Evolutionary conservation across 2,888 invertebrate species (phyloP), one percentile per base, ranked within the genome.

Genomic region (Dicycla oo): DNA sequence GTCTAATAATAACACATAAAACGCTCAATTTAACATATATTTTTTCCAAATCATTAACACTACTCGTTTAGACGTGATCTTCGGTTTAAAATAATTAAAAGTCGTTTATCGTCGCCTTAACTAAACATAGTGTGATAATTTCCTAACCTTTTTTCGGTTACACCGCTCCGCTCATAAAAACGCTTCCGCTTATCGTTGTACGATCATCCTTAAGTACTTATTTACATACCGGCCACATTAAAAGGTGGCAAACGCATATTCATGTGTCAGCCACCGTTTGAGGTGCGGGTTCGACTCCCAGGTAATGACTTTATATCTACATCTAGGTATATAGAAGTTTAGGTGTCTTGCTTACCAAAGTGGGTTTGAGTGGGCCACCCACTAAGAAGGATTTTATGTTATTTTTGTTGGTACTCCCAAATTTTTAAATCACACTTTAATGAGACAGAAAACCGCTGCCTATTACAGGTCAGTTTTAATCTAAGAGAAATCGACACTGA

Each of bases 171-270:
- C 66, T 63, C 0, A 45, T 47, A 47, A 77, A 81, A 74, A 62
- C 87, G 86, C 88, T 84, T n/a, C n/a, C 80, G 61, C 84, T 43
- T 18, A 66, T 83, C 26, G 65, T 43, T 34, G 2, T 68, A 43
- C 0, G 10, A 56, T 0, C 69, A 67, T 5, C 72, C 73, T 75
- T 65, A 81, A 73, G 30, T 45, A 63, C 80, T 83, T 82, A 88
- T 90, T 90, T 86, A 73, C 90, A 91, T 90, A 88, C 87, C 62
- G 72, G 88, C 61, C 73, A 78, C 86, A 88, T 90, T 88, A 89
- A 81, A 82, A 84, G 71, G 78, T 83, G 84, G 80, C 84, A 81
- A 81, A 86, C 81, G 86, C 83, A 89, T 89, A 89, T 90, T 89
- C 88, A 90, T 88, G 77, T 68, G 56, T 73, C 81, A 70, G 87